phyloP scores from a whole-genome alignment of 2,113 vertebrate species.

The Tonatia bakeri region DNA sequence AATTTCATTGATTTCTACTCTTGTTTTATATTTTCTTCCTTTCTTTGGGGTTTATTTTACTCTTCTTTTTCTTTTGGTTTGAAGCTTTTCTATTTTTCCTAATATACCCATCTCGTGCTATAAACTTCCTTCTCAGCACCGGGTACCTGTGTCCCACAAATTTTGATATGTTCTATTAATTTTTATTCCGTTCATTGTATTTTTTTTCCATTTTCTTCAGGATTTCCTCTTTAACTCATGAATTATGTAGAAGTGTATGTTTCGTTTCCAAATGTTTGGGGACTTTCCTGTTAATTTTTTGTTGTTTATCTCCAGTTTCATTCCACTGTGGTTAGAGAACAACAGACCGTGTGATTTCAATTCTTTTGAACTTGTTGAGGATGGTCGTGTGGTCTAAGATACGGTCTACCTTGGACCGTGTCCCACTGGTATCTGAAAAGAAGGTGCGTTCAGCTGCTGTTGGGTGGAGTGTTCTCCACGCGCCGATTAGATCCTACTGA shows the following conservation, averaged over 20 bases:
- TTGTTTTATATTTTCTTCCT: background rate
- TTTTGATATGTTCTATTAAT: background rate
- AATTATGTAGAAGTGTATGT: background rate
- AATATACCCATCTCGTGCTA: background rate
- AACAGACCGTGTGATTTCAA: background rate
- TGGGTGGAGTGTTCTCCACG: too few species aligned
- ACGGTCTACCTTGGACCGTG: too few species aligned
- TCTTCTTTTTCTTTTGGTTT: background rate
- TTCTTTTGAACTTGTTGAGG: background rate
- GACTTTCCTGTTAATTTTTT: too few species aligned
- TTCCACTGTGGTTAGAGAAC: background rate
- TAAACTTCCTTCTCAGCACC: background rate
- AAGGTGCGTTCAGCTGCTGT: too few species aligned
- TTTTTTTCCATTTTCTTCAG: background rate
- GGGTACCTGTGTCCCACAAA: background rate
- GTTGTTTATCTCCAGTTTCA: background rate
- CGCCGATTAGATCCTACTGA: too few species aligned
- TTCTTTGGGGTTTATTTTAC: background rate
- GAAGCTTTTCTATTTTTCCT: background rate
- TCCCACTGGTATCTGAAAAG: too few species aligned
- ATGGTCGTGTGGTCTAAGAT: too few species aligned
- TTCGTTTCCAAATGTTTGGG: too few species aligned
- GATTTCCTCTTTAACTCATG: background rate
- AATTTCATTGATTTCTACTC: background rate
- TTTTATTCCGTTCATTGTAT: background rate